Conservation (phyloP, 2,113 vertebrate genomes). For the Pardalotus punctatus region DNA sequence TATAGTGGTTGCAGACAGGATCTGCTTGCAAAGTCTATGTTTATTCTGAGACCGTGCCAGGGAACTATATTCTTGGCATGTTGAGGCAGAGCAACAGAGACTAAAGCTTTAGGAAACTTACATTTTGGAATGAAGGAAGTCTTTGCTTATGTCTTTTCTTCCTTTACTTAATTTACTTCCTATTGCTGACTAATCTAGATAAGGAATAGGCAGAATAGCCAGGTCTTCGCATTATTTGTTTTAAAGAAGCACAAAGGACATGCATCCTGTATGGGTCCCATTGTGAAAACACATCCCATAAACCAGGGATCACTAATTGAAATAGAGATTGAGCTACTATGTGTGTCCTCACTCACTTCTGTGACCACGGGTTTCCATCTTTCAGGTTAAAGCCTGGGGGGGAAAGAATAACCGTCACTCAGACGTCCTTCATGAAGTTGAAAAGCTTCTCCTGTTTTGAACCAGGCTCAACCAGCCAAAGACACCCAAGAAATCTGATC, state of each 20-base stretch:
- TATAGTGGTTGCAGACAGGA: neutral
- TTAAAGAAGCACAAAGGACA: neutral
- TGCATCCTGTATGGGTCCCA: neutral
- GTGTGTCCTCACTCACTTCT: neutral
- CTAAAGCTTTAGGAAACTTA: neutral
- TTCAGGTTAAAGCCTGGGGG: neutral
- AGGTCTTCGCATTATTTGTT: neutral
- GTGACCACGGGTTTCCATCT: neutral
- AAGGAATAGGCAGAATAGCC: neutral
- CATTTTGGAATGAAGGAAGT: neutral
- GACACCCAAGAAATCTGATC: neutral
- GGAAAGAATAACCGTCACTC: neutral
- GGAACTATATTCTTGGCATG: neutral
- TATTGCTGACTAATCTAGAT: neutral
- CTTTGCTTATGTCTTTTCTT: too few species aligned
- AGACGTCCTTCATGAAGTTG: neutral
- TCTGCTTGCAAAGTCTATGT: neutral
- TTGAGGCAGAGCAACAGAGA: neutral
- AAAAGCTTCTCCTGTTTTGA: neutral
- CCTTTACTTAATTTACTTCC: neutral
- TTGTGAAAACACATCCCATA: neutral
- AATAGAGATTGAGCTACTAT: neutral
- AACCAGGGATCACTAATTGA: neutral
- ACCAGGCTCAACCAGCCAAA: neutral
- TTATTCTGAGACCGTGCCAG: neutral